Base-by-base conservation (phyloP, 2,888 invertebrate genomes). In the Sphecodes monilicornis region DNA sequence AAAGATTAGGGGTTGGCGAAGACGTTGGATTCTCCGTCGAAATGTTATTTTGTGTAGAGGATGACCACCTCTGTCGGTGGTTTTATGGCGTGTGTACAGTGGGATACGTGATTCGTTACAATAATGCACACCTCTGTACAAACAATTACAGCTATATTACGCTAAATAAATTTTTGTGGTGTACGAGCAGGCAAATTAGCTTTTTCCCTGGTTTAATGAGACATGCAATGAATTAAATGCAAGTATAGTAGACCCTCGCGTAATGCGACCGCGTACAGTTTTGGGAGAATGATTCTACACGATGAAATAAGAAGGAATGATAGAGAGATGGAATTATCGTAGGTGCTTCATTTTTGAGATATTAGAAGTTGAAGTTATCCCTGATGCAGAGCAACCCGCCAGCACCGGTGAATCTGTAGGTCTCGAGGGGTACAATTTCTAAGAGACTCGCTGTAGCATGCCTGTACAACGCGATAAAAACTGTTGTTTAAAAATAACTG, bases 1-100 rank as follows among this genome's bases (percentile, higher is more conserved):
- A 64, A 39, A 57, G 57, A 82, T 86, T 72, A 78, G 84, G 66
- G 36, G 60, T 26, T 43, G 8, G 22, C 1, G 39, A 18, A 43
- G 4, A 39, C 22, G 32, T 3, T 3, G 13, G 18, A 70, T 22
- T 22, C 32, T 18, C 18, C 6, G 54, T 68, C 22, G 18, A 83
- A 83, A 83, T 43, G 68, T 64, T 83, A 57, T 74, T 43, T 70
- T 43, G 29, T 26, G 13, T 13, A 13, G 22, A 10, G 10, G 39
- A 46, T 64, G 60, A 26, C 29, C 54, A 66, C 66, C 50, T 70
- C 13, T 71, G 39, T 6, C n/a, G 32, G 13, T 5, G 29, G 36
- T 26, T 75, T 83, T 75, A 60, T 60, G 26, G 13, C 13, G 29
- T 29, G 29, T 16, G 29, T 2, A 60, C 16, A 4, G 5, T 6